Percentiles rank a stretch among this genome's conserved stretches.
Evolutionary conservation across 2,888 invertebrate genomes (phyloP).

Genomic region (Scaptomyza cyrtandrae): DNA sequence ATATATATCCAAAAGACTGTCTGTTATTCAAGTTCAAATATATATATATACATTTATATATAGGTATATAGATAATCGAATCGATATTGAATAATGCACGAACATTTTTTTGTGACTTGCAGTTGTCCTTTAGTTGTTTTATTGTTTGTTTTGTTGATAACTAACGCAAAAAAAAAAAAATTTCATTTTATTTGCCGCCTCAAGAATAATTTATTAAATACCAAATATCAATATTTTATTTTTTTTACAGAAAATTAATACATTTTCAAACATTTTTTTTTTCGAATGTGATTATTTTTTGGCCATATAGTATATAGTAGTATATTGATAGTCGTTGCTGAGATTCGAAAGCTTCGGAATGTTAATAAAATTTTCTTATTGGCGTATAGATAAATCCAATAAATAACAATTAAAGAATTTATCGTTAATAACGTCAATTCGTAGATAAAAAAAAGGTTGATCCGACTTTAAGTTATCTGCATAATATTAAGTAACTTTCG

Average conservation of each 20-base stretch:
- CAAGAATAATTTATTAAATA: constrained; percentile 16
- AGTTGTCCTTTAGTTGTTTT: constrained; percentile 20
- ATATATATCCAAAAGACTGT: constrained; percentile 8
- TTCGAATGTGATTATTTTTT: no score
- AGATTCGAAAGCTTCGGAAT: not conserved
- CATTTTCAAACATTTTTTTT: no score
- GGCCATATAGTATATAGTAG: no score
- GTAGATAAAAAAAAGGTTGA: not conserved
- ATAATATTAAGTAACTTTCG: not conserved
- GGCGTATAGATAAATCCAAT: not conserved
- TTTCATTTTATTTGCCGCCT: constrained; percentile 20
- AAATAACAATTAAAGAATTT: not conserved
- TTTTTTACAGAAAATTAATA: not conserved
- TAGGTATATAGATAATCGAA: constrained; percentile 21
- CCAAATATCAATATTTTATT: constrained; percentile 7
- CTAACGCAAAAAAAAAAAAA: not conserved
- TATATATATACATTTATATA: not conserved
- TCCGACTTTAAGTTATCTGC: not conserved
- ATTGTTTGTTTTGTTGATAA: constrained; percentile 4
- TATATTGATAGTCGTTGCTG: no score
- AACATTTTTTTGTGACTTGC: constrained; percentile 35
- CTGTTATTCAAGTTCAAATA: constrained; percentile 15
- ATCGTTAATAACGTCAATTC: constrained; percentile 3
- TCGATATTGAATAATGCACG: constrained; percentile 22
- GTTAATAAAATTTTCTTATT: not conserved